Evolutionary conservation across 1,140 invertebrate genomes (phyloP).

Genomic region (Sitophilus oryzae): DNA sequence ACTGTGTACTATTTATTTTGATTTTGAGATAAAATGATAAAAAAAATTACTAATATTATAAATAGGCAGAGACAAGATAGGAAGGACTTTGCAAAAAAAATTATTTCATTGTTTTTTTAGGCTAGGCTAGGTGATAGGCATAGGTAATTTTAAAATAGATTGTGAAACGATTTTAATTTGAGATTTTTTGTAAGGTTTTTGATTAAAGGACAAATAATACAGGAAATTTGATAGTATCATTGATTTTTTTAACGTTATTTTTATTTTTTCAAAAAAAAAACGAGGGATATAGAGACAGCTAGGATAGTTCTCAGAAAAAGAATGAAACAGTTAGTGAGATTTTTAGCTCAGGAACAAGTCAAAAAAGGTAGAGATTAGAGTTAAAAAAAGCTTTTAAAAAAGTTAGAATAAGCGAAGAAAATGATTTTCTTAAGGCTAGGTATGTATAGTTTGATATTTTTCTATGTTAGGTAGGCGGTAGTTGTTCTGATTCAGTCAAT

Average conservation of each 20-base stretch:
- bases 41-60: background rate
- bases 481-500: slow-evolving; percentile 4
- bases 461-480: slow-evolving; percentile 19
- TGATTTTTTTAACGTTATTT: slow-evolving; percentile 3
- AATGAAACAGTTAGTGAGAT: background rate
- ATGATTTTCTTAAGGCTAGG: slow-evolving; percentile 25
- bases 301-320: background rate
- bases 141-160: no score
- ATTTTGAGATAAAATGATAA: background rate
- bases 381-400: slow-evolving; percentile 1
- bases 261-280: background rate
- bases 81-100: background rate
- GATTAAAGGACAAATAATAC: slow-evolving; percentile 12
- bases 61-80: background rate
- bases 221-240: background rate
- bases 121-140: background rate
- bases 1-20: background rate
- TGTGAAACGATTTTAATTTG: no score
- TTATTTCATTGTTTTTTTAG: background rate
- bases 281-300: background rate
- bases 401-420: slow-evolving; percentile 18
- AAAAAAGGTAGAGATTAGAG: no score
- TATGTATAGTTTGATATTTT: slow-evolving; percentile 35
- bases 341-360: no score
- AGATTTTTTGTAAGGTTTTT: slow-evolving; percentile 13